These are phyloP conservation scores for Cydia splendana DNA, from an alignment of 1,140 invertebrate genomes.

Conservation along the genomic window DNA sequence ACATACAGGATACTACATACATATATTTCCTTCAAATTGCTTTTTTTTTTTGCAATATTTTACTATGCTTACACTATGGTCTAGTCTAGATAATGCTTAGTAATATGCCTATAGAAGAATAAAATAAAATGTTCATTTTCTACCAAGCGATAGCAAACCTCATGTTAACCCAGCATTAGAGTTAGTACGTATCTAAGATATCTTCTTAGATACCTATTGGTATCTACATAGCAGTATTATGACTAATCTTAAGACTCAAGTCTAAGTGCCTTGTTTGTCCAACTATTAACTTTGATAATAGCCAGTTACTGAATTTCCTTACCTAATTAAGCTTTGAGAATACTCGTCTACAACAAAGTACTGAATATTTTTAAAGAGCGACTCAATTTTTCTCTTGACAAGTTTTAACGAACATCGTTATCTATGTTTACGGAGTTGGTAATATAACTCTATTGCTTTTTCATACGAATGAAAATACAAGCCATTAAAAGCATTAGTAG, in stretches of 20 bases:
- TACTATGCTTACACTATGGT: too few species aligned
- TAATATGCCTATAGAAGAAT: neutral
- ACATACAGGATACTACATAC: neutral
- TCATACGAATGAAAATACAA: too few species aligned
- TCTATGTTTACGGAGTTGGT: neutral
- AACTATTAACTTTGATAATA: constrained; percentile 18
- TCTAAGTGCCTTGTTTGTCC: constrained; percentile 18
- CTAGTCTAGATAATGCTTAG: too few species aligned
- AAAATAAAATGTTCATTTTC: neutral
- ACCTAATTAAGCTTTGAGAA: constrained; percentile 24
- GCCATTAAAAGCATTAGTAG: too few species aligned
- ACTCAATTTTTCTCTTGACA: neutral
- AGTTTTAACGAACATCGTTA: constrained; percentile 13
- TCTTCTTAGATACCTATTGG: neutral
- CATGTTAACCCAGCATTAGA: neutral
- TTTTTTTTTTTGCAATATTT: too few species aligned
- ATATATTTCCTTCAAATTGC: too few species aligned
- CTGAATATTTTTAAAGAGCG: neutral
- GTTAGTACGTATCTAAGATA: neutral
- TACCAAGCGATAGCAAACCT: neutral
- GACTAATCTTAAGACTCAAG: constrained; percentile 17
- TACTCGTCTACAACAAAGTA: constrained; percentile 11
- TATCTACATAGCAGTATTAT: neutral
- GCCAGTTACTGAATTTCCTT: constrained; percentile 22
- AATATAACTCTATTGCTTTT: neutral